Evolutionary conservation across 30 jellyfish, hydroid and myxozoan genomes (phyloP).

Genomic region (Hydractinia echinata): DNA sequence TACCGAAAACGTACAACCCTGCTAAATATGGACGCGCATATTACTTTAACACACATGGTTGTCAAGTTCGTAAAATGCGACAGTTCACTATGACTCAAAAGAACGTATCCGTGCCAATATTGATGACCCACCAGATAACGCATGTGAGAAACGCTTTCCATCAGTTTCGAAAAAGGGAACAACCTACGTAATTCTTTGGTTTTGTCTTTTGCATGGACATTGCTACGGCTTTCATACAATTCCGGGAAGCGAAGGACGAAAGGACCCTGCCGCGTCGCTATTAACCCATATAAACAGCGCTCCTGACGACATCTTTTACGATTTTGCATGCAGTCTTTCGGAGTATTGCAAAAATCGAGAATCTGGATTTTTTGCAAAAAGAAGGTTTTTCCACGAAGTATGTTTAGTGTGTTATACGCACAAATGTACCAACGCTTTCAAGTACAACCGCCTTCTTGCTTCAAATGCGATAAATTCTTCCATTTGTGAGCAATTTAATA

Average conservation of each 20-base stretch:
- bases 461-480: constrained; percentile 13
- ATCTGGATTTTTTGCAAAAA: constrained; percentile 9
- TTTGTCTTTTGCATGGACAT: neutral
- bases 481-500: constrained; percentile 24
- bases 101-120: neutral
- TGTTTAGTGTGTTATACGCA: constrained; percentile 17
- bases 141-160: constrained; percentile 5
- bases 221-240: constrained; percentile 1
- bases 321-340: constrained; percentile 16
- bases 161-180: constrained; percentile 3
- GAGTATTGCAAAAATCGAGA: constrained; percentile 7
- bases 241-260: constrained; percentile 14
- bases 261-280: constrained; percentile 10
- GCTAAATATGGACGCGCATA: constrained; percentile 13
- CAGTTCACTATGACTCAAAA: neutral
- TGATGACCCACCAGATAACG: neutral
- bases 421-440: constrained; percentile 12
- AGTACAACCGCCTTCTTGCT: neutral
- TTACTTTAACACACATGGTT: constrained; percentile 11
- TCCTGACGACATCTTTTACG: neutral
- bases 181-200: neutral
- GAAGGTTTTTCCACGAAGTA: constrained; percentile 2
- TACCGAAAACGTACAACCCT: constrained; percentile 1
- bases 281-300: neutral
- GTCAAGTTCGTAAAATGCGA: constrained; percentile 15